Percentiles rank a stretch among this genome's conserved stretches.
Conservation (phyloP, 2,888 invertebrate genomes). For the Dioctria rufipes region DNA sequence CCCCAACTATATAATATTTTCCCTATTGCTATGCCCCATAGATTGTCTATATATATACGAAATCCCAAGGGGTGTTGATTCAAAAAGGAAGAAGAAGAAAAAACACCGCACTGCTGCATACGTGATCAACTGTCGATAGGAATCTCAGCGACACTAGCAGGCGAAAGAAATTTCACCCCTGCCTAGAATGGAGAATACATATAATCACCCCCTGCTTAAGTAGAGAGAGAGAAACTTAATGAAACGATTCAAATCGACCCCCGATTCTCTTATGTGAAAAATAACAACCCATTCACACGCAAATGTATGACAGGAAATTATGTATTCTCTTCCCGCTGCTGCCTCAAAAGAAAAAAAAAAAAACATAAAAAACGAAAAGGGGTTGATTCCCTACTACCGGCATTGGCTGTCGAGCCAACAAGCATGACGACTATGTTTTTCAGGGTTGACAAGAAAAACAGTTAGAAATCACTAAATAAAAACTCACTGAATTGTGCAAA, state of each 20-base stretch:
- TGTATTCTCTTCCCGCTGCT: neutral
- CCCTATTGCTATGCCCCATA: neutral
- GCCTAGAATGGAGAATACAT: neutral
- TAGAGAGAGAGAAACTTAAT: conserved; percentile 21
- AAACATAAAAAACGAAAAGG: neutral
- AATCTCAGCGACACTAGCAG: conserved; percentile 42
- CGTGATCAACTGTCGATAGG: conserved; percentile 42
- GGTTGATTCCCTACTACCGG: conserved; percentile 8
- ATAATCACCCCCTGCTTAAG: conserved; percentile 17
- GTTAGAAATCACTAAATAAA: conserved; percentile 37
- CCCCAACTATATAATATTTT: neutral
- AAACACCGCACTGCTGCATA: conserved; percentile 17
- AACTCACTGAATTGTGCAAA: conserved; percentile 6
- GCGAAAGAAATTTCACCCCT: conserved; percentile 40
- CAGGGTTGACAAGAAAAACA: conserved; percentile 25
- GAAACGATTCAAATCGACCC: conserved; percentile 48
- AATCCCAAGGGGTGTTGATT: neutral
- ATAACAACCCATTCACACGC: conserved; percentile 49
- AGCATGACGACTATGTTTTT: conserved; percentile 5
- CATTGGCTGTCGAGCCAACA: no score
- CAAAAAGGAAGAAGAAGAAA: neutral
- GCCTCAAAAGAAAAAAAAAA: neutral
- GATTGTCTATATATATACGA: neutral
- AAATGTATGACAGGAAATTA: conserved; percentile 30
- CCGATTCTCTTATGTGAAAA: conserved; percentile 24